Evolutionary conservation across 2,113 vertebrate genomes (phyloP).

Genomic region (Aythya baeri): DNA sequence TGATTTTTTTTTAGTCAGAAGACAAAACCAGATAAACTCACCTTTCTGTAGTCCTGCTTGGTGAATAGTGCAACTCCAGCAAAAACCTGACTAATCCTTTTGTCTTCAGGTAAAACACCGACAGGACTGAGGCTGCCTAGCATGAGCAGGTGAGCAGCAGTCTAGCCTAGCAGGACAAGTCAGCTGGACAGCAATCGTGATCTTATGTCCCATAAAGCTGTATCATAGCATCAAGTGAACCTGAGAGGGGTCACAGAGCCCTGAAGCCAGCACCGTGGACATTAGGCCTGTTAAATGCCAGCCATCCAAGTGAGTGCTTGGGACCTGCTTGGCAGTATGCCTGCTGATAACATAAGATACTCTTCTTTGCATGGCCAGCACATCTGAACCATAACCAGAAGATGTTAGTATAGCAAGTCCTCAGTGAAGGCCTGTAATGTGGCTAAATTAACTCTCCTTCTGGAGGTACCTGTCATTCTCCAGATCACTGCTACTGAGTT

Average conservation of each 20-base stretch:
- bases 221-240: neutral
- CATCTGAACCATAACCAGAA: neutral
- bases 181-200: neutral
- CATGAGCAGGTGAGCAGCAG: neutral
- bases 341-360: neutral
- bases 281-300: neutral
- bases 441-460: neutral
- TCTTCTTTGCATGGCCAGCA: neutral
- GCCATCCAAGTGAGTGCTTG: neutral
- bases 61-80: neutral
- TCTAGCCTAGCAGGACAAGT: neutral
- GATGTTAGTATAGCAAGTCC: neutral
- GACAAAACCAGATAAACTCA: neutral
- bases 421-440: neutral
- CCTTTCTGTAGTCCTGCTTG: neutral
- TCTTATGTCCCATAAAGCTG: neutral
- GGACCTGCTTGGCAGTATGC: neutral
- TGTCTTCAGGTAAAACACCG: neutral
- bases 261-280: neutral
- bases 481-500: neutral
- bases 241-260: neutral
- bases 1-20: neutral
- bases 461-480: neutral
- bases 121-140: neutral
- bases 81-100: neutral